These are phyloP conservation scores for Colossoma macropomum DNA, from an alignment of 2,113 vertebrate species.

Conservation along the genomic window DNA sequence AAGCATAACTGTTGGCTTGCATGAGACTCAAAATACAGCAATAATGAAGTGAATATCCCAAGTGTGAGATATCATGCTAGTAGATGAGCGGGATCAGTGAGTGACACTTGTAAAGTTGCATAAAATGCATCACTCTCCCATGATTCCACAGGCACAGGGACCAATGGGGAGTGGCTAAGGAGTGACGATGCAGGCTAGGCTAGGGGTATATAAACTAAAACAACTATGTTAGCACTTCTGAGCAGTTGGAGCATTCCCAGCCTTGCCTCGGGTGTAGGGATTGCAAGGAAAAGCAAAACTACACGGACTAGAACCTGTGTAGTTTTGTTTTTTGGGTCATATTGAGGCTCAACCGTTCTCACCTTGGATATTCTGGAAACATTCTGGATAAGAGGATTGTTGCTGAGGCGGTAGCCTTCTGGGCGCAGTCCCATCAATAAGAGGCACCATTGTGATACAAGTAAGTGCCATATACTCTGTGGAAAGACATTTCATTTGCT, in stretches of 20 bases:
- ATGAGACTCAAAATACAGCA: not conserved
- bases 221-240: conserved; percentile 81
- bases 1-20: not conserved
- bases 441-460: conserved; percentile 88
- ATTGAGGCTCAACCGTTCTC: conserved; percentile 87
- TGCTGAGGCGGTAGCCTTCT: conserved; percentile 76
- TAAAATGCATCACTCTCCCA: conserved; percentile 76
- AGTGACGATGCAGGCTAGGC: conserved; percentile 81
- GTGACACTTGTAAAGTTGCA: conserved; percentile 75
- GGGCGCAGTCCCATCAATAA: conserved; percentile 86
- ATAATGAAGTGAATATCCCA: not conserved
- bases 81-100: conserved; percentile 60
- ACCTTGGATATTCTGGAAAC: conserved; percentile 86
- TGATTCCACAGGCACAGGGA: conserved; percentile 65
- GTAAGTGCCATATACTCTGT: conserved; percentile 76
- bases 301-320: conserved; percentile 85
- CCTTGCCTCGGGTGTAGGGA: conserved; percentile 99
- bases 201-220: conserved; percentile 88
- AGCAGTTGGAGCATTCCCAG: conserved; percentile 98
- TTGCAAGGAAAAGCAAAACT: conserved; percentile 95
- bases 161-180: conserved; percentile 74
- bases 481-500: conserved; percentile 13
- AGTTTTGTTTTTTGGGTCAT: conserved; percentile 83
- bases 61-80: conserved; percentile 52
- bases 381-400: conserved; percentile 87